Base-by-base conservation (phyloP, 2,888 invertebrate species). In the Microctonus brassicae region DNA sequence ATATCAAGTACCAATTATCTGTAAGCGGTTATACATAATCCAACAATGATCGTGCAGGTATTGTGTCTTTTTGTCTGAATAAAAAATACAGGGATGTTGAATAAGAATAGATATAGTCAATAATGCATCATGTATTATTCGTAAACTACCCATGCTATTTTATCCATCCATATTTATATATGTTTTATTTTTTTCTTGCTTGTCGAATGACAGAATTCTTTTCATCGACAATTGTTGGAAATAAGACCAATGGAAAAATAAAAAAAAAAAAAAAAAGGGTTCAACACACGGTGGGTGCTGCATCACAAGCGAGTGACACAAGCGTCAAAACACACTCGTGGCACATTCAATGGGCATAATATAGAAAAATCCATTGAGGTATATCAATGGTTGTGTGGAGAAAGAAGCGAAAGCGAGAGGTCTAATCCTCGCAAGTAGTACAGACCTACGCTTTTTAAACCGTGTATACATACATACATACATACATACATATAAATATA, bases 261-360 rank as follows among this genome's bases (percentile, higher is more conserved):
- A 3, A 29, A 58, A 26, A 26, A 20, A 17, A 0, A 20, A 20
- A 42, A 66, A 66, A 71, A 71, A 62, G 71, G 64, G 66, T 66
- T 66, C 13, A 24, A 60, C 26, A 52, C 24, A 61, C 39, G 60
- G 36, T 53, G 52, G 57, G 76, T 75, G 73, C 67, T 66, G 75
- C 65, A 65, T 68, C 67, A 71, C 65, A 65, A 70, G 69, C 69
- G 74, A 75, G 76, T 74, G 77, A 75, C 74, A 76, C 76, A 70
- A 74, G 82, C 77, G 83, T 83, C 82, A 82, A 81, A 82, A 82
- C 80, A 83, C 72, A 76, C 76, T 75, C 76, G 72, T 65, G 61
- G 36, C 34, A 26, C 33, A 71, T 71, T 71, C 66, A 71, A 71
- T 66, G 66, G 53, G 61, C 61, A 66, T 60, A 36, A 62, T 63